phyloP scores from a whole-genome alignment of 1,140 invertebrate genomes.

The Cepaea nemoralis region DNA sequence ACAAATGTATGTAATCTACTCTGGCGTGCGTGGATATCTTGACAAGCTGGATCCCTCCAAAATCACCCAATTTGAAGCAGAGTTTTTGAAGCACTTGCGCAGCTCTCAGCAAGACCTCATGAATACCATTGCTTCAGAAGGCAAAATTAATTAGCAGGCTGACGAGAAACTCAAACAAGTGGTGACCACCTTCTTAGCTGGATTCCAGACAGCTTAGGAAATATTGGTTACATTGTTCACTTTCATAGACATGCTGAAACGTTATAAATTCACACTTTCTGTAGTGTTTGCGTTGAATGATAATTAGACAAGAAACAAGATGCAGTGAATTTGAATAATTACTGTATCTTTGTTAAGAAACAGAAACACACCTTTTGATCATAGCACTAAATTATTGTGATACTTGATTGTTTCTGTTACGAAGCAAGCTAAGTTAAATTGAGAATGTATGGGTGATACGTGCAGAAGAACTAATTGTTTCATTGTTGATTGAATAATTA shows the following conservation, averaged over 20 bases:
- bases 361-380: too few relatives aligned
- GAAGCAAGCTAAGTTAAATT: too few relatives aligned
- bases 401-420: too few relatives aligned
- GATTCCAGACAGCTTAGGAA: constrained; percentile 46
- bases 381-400: too few relatives aligned
- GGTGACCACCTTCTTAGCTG: constrained; percentile 87
- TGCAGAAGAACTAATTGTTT: too few relatives aligned
- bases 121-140: constrained; percentile 92
- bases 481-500: too few relatives aligned
- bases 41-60: constrained; percentile 98
- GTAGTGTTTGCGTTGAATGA: too few relatives aligned
- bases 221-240: neutral
- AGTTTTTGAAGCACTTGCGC: constrained; percentile 76
- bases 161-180: constrained; percentile 96
- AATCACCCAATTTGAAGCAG: constrained; percentile 97
- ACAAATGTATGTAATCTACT: constrained; percentile 99
- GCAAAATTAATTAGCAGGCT: constrained; percentile 89
- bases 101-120: constrained; percentile 88
- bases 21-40: constrained; percentile 97
- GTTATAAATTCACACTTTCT: too few relatives aligned
- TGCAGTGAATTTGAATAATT: too few relatives aligned
- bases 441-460: too few relatives aligned
- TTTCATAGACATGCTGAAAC: neutral
- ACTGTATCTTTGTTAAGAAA: too few relatives aligned
- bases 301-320: too few relatives aligned